These are phyloP conservation scores for Chrosomus eos DNA, from an alignment of 2,797 vertebrate genomes.

Conservation along the genomic window DNA sequence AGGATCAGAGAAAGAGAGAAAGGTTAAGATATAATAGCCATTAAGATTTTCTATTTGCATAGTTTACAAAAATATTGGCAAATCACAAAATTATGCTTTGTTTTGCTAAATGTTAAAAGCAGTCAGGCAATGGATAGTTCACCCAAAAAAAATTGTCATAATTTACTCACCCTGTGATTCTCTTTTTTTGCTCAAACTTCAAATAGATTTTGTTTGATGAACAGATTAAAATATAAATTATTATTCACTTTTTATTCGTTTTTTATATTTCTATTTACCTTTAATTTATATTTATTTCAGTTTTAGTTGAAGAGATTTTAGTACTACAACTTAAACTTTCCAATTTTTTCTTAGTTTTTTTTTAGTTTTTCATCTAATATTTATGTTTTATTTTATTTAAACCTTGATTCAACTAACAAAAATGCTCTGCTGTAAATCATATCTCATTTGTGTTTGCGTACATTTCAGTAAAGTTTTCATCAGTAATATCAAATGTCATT, in stretches of 20 bases:
- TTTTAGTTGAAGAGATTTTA: too few species aligned
- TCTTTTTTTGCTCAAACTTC: background rate
- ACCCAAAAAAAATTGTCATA: background rate
- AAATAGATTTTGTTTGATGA: background rate
- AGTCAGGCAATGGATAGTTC: background rate
- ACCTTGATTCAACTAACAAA: too few species aligned
- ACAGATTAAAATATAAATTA: background rate
- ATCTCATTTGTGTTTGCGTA: too few species aligned
- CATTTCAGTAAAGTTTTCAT: background rate
- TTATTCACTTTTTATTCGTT: too few species aligned
- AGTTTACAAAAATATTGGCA: conserved; percentile 21
- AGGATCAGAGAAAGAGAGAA: conserved; percentile 53
- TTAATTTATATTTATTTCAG: too few species aligned
- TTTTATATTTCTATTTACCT: too few species aligned
- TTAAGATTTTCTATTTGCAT: conserved; percentile 22
- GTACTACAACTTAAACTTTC: too few species aligned
- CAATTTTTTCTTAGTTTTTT: too few species aligned
- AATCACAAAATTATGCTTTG: background rate
- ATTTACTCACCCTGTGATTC: conserved; percentile 1
- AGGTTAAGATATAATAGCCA: conserved; percentile 36
- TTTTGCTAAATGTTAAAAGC: conserved; percentile 31
- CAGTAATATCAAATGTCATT: background rate
- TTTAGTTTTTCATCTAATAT: too few species aligned
- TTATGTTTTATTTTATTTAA: too few species aligned
- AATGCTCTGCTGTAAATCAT: too few species aligned